Evolutionary conservation across 2,797 vertebrate genomes (phyloP).

Genomic region (Mormyrops boulengeri): DNA sequence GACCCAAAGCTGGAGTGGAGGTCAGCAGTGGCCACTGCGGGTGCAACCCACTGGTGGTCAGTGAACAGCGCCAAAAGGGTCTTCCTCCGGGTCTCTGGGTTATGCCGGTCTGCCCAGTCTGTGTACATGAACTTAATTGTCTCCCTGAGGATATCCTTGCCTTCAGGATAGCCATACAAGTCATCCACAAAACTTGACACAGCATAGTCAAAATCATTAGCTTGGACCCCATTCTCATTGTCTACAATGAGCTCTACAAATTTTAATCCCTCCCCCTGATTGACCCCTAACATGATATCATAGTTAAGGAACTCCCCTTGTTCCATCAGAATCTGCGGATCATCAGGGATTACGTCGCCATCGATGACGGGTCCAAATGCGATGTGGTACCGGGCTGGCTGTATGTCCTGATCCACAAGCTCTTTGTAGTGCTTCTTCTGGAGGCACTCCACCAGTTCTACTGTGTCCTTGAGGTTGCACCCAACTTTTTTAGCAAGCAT

Average conservation of each 20-base stretch:
- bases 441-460: slow-evolving; percentile 88
- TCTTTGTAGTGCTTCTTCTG: slow-evolving; percentile 97
- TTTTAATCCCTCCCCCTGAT: slow-evolving; percentile 95
- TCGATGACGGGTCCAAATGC: slow-evolving; percentile 98
- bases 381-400: slow-evolving; percentile 95
- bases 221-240: slow-evolving; percentile 93
- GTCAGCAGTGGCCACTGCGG: slow-evolving; percentile 93
- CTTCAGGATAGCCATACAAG: slow-evolving; percentile 94
- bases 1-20: slow-evolving; percentile 98
- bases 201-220: slow-evolving; percentile 97
- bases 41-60: slow-evolving; percentile 98
- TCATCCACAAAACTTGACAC: slow-evolving; percentile 99
- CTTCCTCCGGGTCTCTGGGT: slow-evolving; percentile 93
- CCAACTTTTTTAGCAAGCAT: slow-evolving; percentile 96
- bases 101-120: slow-evolving; percentile 96
- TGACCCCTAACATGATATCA: slow-evolving; percentile 97
- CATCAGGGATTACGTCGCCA: slow-evolving; percentile 95
- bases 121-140: slow-evolving; percentile 99
- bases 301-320: slow-evolving; percentile 99
- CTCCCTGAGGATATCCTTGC: slow-evolving; percentile 94
- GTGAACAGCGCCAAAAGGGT: slow-evolving; percentile 93
- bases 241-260: slow-evolving; percentile 98
- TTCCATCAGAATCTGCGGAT: slow-evolving; percentile 97
- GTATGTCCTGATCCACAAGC: slow-evolving; percentile 97
- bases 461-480: slow-evolving; percentile 92